A percentile compares a stretch with the other conserved stretches of the same genome.
These are phyloP conservation scores for Tigriopus japonicus DNA, from an alignment of 1,140 invertebrate species.

Conservation along the genomic window DNA sequence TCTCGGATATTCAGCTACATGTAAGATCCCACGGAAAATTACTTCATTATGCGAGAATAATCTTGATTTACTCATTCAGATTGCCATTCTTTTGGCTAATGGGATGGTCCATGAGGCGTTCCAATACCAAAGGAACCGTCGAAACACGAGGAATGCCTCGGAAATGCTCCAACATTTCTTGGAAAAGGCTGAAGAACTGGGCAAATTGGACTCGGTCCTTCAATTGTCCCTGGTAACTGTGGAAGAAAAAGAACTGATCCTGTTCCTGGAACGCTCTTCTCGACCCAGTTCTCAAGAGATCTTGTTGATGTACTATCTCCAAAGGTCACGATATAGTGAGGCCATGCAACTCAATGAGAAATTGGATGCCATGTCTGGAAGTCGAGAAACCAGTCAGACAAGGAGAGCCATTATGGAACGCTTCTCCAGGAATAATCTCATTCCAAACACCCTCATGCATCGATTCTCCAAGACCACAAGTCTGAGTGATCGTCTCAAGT, in stretches of 20 bases:
- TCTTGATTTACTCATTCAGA: too few species aligned
- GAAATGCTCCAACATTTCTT: conserved; percentile 30
- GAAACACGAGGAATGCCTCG: conserved; percentile 22
- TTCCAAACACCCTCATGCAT: conserved; percentile 19
- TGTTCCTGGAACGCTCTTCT: conserved; percentile 30
- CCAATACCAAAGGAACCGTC: conserved; percentile 30
- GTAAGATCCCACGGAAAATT: conserved; percentile 1
- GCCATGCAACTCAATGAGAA: conserved; percentile 26
- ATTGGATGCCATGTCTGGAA: conserved; percentile 17
- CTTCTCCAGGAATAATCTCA: conserved; percentile 18
- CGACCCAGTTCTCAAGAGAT: conserved; percentile 29
- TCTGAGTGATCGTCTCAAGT: neutral
- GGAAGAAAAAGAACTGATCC: conserved; percentile 35
- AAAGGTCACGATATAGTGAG: conserved; percentile 26
- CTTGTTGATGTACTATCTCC: conserved; percentile 30
- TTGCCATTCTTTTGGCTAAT: conserved; percentile 36
- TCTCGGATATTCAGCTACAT: conserved; percentile 30
- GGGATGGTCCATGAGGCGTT: conserved; percentile 36
- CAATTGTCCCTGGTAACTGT: conserved; percentile 31
- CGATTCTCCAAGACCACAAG: neutral
- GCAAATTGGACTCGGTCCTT: conserved; percentile 33
- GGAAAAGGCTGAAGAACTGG: conserved; percentile 27
- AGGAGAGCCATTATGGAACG: conserved; percentile 26
- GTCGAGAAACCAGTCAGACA: conserved; percentile 21
- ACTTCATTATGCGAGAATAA: too few species aligned